These are phyloP conservation scores for Bubo blakistoni DNA, from an alignment of 2,113 vertebrate genomes.

Conservation along the genomic window DNA sequence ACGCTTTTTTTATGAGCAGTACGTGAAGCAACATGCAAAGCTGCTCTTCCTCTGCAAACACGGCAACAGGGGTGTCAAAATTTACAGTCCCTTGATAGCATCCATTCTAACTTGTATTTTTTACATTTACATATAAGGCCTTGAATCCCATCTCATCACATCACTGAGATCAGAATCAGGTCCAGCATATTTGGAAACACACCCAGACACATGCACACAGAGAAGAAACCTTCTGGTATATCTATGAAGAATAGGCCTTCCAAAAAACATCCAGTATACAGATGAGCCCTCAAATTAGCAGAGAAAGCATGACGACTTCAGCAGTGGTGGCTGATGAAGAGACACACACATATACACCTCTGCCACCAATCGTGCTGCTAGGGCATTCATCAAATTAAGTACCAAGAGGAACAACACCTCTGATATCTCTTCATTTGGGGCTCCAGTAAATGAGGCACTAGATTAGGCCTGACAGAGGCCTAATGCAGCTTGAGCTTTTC, in stretches of 20 bases:
- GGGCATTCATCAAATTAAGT: slow-evolving; percentile 99
- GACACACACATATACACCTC: slow-evolving; percentile 76
- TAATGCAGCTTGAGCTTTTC: slow-evolving; percentile 84
- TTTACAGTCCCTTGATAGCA: slow-evolving; percentile 35
- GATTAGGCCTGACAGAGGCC: slow-evolving; percentile 90
- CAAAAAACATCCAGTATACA: slow-evolving; percentile 78
- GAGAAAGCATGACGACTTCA: slow-evolving; percentile 69
- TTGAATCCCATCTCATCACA: not conserved
- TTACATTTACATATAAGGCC: not conserved
- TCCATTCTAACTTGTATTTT: not conserved
- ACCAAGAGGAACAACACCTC: slow-evolving; percentile 87
- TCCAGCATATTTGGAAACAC: slow-evolving; percentile 41
- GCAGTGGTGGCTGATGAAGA: slow-evolving; percentile 79
- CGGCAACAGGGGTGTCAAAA: slow-evolving; percentile 81
- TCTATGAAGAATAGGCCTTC: slow-evolving; percentile 79
- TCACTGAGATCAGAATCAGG: not conserved
- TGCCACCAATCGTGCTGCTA: slow-evolving; percentile 77
- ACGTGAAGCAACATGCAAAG: not conserved
- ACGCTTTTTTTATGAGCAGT: not conserved
- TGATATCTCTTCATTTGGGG: slow-evolving; percentile 96
- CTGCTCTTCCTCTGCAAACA: not conserved
- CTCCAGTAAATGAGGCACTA: slow-evolving; percentile 93
- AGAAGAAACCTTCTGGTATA: slow-evolving; percentile 54
- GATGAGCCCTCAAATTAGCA: slow-evolving; percentile 92
- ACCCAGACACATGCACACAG: slow-evolving; percentile 46